phyloP scores from a whole-genome alignment of 2,888 invertebrate species.

The Dichetophora obliterata region DNA sequence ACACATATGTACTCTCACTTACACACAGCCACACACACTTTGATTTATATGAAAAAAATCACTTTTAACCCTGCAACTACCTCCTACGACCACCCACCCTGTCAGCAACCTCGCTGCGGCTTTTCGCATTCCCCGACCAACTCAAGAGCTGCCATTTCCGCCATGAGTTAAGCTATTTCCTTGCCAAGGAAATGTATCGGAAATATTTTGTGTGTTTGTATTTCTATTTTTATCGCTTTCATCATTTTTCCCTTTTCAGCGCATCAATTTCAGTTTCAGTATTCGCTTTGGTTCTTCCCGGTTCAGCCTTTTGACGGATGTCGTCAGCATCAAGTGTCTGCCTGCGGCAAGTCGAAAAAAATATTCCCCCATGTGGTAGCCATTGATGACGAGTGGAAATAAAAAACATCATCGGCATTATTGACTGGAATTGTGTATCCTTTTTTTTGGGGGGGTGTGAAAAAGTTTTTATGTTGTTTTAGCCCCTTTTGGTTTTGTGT shows the following conservation, averaged over 20 bases:
- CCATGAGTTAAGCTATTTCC: slow-evolving; percentile 22
- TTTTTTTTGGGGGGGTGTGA: background rate
- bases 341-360: background rate
- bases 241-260: background rate
- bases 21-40: no score
- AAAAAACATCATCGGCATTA: slow-evolving; percentile 5
- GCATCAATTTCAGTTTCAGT: background rate
- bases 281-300: background rate
- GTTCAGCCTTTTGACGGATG: slow-evolving; percentile 15
- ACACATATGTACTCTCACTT: no score
- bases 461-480: no score
- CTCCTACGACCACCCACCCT: no score
- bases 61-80: no score
- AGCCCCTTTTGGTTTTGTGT: background rate
- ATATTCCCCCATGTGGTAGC: background rate
- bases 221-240: slow-evolving; percentile 21
- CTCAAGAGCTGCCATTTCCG: slow-evolving; percentile 15
- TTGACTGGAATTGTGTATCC: background rate
- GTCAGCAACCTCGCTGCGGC: background rate
- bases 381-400: background rate
- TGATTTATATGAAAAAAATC: no score
- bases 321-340: slow-evolving; percentile 15
- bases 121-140: background rate
- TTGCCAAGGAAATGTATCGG: slow-evolving; percentile 28
- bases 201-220: slow-evolving; percentile 17